A percentile compares a stretch with the other conserved stretches of the same genome.
Conservation (phyloP, 2,888 invertebrate species). For the Drosophila infuscata region DNA sequence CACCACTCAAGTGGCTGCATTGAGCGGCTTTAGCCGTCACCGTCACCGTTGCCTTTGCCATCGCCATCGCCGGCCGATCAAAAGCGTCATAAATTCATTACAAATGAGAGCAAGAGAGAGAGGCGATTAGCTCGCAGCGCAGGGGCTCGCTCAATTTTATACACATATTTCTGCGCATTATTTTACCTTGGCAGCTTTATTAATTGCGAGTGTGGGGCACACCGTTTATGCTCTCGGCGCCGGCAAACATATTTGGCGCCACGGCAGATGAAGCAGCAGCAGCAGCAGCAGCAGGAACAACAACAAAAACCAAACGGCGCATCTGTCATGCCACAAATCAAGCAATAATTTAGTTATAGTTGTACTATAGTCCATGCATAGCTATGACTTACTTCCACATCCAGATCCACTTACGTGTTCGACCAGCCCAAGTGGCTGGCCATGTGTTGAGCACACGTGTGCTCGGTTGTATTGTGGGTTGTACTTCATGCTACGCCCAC, state of each 20-base stretch:
- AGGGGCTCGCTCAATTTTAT: constrained; percentile 45
- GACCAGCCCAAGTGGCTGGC: constrained; percentile 36
- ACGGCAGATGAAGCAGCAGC: constrained; percentile 18
- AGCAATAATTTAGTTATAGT: constrained; percentile 61
- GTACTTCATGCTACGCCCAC: constrained; percentile 70
- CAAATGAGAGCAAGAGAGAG: constrained; percentile 34
- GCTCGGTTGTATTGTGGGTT: constrained; percentile 33
- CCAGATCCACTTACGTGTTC: constrained; percentile 33
- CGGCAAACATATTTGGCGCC: constrained; percentile 24
- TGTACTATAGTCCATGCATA: constrained; percentile 26
- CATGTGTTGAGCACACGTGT: constrained; percentile 72
- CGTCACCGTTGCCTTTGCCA: constrained; percentile 13
- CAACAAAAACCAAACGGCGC: constrained; percentile 34
- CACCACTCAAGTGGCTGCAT: constrained; percentile 18
- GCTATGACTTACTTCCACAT: constrained; percentile 58
- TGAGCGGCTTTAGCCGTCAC: constrained; percentile 37
- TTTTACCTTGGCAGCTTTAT: constrained; percentile 75
- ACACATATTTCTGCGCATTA: constrained; percentile 59
- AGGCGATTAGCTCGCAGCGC: constrained; percentile 5
- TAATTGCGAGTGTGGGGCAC: constrained; percentile 61
- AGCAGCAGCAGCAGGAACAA: constrained; percentile 1
- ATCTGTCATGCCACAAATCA: constrained; percentile 67
- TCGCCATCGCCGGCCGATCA: constrained; percentile 52
- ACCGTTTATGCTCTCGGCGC: constrained; percentile 65
- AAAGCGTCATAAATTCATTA: constrained; percentile 66